A percentile compares a stretch with the other conserved stretches of the same genome.
phyloP scores from a whole-genome alignment of 2,113 vertebrate species.

The Alces alces region DNA sequence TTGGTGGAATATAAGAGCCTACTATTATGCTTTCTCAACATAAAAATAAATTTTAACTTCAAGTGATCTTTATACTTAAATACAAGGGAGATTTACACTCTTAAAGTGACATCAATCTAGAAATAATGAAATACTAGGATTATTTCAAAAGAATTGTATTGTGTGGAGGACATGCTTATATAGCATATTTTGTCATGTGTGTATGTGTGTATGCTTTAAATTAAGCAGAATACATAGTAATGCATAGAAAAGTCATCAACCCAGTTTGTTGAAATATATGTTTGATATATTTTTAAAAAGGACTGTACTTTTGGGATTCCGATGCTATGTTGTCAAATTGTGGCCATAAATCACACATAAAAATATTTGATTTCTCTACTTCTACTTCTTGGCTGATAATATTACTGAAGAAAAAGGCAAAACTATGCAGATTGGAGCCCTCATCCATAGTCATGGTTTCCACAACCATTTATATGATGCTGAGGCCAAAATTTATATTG shows the following conservation, averaged over 20 bases:
- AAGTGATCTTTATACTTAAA: neutral
- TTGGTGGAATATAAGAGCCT: neutral
- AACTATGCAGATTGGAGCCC: neutral
- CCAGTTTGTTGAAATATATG: neutral
- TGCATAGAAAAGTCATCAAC: neutral
- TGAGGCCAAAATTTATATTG: neutral
- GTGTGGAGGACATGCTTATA: neutral
- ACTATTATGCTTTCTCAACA: neutral
- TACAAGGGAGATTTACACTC: neutral
- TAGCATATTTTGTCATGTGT: neutral
- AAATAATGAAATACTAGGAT: conserved; percentile 20
- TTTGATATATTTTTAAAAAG: neutral
- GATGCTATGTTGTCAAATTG: neutral
- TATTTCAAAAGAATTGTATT: neutral
- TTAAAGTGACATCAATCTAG: neutral
- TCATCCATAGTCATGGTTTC: neutral
- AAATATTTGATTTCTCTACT: neutral
- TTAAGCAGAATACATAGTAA: neutral
- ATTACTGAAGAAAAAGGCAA: neutral
- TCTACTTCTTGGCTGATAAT: neutral
- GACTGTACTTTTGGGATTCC: neutral
- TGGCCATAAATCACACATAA: neutral
- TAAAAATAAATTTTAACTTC: neutral
- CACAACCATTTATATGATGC: neutral
- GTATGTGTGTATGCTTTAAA: neutral